phyloP scores from a whole-genome alignment of 2,888 invertebrate species.

The Rutpela maculata region DNA sequence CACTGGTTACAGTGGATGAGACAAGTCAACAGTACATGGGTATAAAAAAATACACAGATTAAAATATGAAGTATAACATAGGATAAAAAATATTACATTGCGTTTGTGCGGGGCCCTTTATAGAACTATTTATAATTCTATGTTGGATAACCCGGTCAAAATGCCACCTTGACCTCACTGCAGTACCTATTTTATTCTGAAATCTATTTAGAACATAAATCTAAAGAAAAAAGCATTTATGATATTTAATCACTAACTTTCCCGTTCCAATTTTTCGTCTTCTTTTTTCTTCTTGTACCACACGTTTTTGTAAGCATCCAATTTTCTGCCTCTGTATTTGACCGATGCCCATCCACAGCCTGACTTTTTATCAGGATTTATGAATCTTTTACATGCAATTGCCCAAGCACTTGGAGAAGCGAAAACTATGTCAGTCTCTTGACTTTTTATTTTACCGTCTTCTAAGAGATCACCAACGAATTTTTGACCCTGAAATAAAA shows the following conservation, averaged over 20 bases:
- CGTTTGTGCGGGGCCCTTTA: too few relatives aligned
- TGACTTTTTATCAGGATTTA: constrained; percentile 93
- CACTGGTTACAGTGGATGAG: too few relatives aligned
- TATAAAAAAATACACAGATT: too few relatives aligned
- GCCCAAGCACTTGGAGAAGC: constrained; percentile 96
- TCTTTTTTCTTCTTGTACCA: constrained; percentile 83
- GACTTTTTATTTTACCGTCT: constrained; percentile 92
- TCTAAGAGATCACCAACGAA: constrained; percentile 90
- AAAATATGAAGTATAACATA: too few relatives aligned
- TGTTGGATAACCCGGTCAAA: too few relatives aligned
- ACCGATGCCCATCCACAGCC: constrained; percentile 97
- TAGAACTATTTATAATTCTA: too few relatives aligned
- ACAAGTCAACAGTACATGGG: too few relatives aligned
- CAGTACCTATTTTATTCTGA: too few relatives aligned
- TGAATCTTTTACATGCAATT: constrained; percentile 91
- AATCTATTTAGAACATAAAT: not conserved
- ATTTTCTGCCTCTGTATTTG: constrained; percentile 89
- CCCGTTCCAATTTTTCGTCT: constrained; percentile 67
- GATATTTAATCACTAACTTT: constrained; percentile 52
- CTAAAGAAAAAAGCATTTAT: not conserved
- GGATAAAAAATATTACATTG: too few relatives aligned
- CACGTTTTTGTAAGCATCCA: constrained; percentile 91
- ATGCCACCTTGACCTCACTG: too few relatives aligned
- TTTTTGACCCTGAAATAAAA: constrained; percentile 84
- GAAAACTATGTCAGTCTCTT: constrained; percentile 91